These are phyloP conservation scores for Sternotherus odoratus DNA, from an alignment of 2,797 vertebrate species.

Conservation along the genomic window DNA sequence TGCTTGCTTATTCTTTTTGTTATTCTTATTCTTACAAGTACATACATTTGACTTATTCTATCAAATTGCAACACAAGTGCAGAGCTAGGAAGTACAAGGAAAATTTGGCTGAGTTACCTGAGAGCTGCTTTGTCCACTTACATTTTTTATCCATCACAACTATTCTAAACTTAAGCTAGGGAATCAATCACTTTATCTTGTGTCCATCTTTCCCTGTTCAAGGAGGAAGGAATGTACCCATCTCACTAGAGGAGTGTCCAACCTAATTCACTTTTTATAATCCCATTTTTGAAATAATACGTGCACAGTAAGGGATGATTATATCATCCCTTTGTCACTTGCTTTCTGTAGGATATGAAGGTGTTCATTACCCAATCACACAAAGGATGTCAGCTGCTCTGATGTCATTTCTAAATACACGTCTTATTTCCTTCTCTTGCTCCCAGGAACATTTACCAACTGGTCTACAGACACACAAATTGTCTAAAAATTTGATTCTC, in stretches of 20 bases:
- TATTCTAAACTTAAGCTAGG: accelerated
- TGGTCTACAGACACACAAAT: neutral
- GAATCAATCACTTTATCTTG: neutral
- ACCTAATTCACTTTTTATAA: neutral
- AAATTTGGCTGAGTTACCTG: neutral
- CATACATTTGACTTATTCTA: neutral
- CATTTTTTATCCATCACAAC: neutral
- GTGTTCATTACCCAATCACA: accelerated
- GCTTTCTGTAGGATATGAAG: neutral
- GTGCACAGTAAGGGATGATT: neutral
- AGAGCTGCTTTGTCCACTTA: neutral
- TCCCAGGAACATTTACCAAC: neutral
- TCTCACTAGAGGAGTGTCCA: neutral
- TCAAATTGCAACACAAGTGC: neutral
- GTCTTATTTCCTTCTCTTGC: neutral
- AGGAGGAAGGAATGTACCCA: neutral
- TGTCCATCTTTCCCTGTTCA: neutral
- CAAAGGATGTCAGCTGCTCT: neutral
- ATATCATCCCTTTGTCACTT: neutral
- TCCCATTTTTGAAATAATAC: neutral
- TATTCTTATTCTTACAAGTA: neutral
- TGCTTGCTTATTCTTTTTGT: neutral
- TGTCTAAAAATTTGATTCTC: neutral
- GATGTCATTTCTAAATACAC: neutral
- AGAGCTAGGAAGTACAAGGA: neutral